Percentiles rank a stretch among this genome's conserved stretches.
Evolutionary conservation across 2,797 vertebrate genomes (phyloP).

Genomic region (Gymnodraco acuticeps): DNA sequence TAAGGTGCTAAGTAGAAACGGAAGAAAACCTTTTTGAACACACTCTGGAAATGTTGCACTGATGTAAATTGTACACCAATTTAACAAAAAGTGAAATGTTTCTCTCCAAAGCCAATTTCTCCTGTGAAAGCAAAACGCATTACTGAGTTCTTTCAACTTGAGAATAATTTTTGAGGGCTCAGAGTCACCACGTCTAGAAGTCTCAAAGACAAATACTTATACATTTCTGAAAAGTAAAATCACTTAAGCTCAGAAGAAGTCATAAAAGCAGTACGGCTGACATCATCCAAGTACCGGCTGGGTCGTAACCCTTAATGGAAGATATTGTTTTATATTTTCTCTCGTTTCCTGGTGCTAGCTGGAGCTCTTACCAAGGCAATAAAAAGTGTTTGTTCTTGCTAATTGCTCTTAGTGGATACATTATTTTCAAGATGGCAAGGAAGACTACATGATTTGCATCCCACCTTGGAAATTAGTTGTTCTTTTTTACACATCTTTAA

Average conservation of each 20-base stretch:
- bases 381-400: conserved; percentile 77
- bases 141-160: neutral
- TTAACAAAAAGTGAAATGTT: neutral
- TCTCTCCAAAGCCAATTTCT: conserved; percentile 9
- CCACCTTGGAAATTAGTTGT: conserved; percentile 79
- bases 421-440: conserved; percentile 60
- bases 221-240: conserved; percentile 20
- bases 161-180: neutral
- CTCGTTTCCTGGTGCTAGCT: conserved; percentile 53
- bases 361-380: conserved; percentile 67
- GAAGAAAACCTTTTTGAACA: conserved; percentile 2
- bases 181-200: neutral
- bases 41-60: conserved; percentile 12
- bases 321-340: conserved; percentile 58
- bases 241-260: conserved; percentile 29
- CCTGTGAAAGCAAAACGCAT: conserved; percentile 2
- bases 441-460: conserved; percentile 86
- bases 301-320: conserved; percentile 54
- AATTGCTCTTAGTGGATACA: conserved; percentile 83
- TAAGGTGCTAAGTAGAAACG: neutral
- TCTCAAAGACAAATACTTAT: conserved; percentile 13
- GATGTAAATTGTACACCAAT: conserved; percentile 2
- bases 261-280: conserved; percentile 48
- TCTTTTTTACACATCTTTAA: conserved; percentile 46
- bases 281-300: conserved; percentile 43